These are phyloP conservation scores for Melanitta fusca DNA, from an alignment of 2,797 vertebrate species.

Conservation along the genomic window DNA sequence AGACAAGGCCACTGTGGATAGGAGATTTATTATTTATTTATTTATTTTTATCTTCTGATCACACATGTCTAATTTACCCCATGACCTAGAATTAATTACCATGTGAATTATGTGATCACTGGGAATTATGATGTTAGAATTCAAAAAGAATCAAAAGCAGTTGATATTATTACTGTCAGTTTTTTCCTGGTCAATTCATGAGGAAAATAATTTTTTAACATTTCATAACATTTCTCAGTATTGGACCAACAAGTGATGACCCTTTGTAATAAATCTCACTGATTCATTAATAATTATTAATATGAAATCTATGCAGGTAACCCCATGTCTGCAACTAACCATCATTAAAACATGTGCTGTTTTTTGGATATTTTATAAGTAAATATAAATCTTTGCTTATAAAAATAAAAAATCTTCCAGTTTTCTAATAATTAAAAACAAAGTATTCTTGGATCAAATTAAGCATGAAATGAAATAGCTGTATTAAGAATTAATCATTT, in stretches of 20 bases:
- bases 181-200: neutral
- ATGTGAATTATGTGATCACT: neutral
- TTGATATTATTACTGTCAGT: neutral
- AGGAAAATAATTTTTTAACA: neutral
- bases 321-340: accelerated
- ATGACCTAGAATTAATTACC: neutral
- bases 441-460: neutral
- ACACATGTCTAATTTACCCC: neutral
- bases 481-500: neutral
- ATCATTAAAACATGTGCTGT: no score
- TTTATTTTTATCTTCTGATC: neutral
- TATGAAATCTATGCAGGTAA: neutral
- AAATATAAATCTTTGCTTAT: neutral
- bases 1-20: neutral
- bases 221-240: neutral
- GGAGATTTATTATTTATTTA: neutral
- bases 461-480: neutral
- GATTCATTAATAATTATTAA: no score
- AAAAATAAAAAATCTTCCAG: neutral
- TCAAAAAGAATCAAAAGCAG: accelerated
- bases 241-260: neutral
- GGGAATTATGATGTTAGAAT: neutral
- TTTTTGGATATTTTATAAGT: neutral
- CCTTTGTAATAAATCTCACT: neutral
- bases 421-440: neutral